Percentiles rank a stretch among this genome's conserved stretches.
phyloP scores from a whole-genome alignment of 2,113 vertebrate genomes.

The Sitta europaea region DNA sequence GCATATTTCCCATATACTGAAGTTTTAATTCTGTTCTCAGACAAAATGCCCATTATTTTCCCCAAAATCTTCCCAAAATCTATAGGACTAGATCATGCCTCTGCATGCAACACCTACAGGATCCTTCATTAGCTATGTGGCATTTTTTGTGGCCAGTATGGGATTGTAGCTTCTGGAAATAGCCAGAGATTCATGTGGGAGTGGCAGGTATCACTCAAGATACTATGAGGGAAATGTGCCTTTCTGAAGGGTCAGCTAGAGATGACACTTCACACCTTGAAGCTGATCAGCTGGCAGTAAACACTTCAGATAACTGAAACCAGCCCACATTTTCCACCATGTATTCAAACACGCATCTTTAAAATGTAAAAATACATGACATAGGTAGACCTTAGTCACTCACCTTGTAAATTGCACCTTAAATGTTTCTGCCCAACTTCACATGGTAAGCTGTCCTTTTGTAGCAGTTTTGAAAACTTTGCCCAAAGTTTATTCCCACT shows the following conservation, averaged over 20 bases:
- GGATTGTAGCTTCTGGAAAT: neutral
- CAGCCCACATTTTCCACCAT: neutral
- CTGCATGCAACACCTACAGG: neutral
- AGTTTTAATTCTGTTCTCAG: neutral
- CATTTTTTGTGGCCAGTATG: neutral
- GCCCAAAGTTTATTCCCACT: neutral
- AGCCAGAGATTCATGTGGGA: neutral
- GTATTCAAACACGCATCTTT: neutral
- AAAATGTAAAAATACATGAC: neutral
- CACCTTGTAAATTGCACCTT: neutral
- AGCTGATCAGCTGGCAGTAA: neutral
- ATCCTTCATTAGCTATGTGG: neutral
- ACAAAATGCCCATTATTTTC: neutral
- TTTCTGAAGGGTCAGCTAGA: neutral
- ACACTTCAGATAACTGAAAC: neutral
- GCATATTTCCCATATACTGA: neutral
- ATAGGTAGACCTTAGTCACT: neutral
- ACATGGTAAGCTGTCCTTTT: neutral
- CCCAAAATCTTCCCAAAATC: neutral
- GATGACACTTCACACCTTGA: neutral
- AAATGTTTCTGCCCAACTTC: neutral
- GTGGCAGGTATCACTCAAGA: neutral
- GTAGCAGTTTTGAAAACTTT: neutral
- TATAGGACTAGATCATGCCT: neutral
- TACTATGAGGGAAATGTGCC: neutral